Base-by-base conservation (phyloP, 2,888 invertebrate species). In the Ethmia dodecea region DNA sequence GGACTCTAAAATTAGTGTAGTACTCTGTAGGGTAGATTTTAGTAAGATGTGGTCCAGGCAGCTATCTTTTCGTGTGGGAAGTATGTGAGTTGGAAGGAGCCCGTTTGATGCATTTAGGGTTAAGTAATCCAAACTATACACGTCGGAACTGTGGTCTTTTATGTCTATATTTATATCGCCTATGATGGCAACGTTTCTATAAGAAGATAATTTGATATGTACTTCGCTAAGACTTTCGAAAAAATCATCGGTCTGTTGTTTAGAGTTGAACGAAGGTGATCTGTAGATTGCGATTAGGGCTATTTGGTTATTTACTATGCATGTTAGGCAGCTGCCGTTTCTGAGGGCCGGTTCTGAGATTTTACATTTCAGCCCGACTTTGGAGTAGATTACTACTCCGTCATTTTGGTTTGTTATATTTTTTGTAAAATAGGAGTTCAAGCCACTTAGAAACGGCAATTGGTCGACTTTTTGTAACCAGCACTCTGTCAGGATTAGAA, bases 141-240 rank as follows among this genome's bases (percentile, higher is more conserved):
- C 8, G 8, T 18, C 18, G 18, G 5, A 5, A 8, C 8, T 18
- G 8, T 18, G 5, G 5, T 18, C 8, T 18, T 18, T 18, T 5
- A 18, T 18, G 13, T 31, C 13, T 2, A 31, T 32, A 12, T 32
- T 32, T n/a, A 32, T 15, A 12, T 32, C 32, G 1, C 26, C 32
- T 3, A 16, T 11, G 6, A 26, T 10, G 5, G 10, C 11, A 11
- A 25, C 12, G 9, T 25, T 26, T 10, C 9, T 10, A 10, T 10
- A 11, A 6, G 3, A 11, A 1, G 18, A 18, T 18, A 18, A 8
- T 18, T 5, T 18, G 18, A 8, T 18, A 18, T 13, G 10, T n/a
- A 14, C 3, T 5, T 13, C 3, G 10, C 26, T 26, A 3, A 26
- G 12, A 15, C 11, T 15, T 9, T 15, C 6, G 3, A 25, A 6